Evolutionary conservation across 2,888 invertebrate species (phyloP), one percentile per base, ranked within the genome.

Genomic region (Tenthredo notha): DNA sequence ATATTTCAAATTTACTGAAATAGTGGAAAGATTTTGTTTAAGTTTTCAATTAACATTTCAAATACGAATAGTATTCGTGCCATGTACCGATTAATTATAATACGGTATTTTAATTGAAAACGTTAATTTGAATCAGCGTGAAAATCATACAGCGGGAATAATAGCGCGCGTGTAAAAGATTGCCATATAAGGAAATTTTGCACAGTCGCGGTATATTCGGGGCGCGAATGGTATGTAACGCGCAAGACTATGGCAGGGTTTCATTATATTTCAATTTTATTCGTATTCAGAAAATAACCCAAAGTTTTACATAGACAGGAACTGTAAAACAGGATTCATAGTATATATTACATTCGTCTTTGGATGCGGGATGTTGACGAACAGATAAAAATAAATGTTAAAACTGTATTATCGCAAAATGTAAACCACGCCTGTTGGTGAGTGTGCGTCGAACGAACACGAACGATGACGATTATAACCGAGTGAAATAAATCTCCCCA

Each of bases 361-460:
- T 70, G 67, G 67, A 6, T 29, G 21, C 83, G 67, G 67, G 29
- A 67, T 70, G 83, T 83, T 67, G 83, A 83, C 86, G 86, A 88
- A 47, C 37, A 74, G 50, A 61, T 61, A 80, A 77, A 74, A 85
- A 84, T 85, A 85, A 74, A 80, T 86, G 43, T 12, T 82, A 86
- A 85, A 84, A 87, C 86, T 84, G 43, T 75, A 78, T 82, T 88
- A 88, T 87, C 86, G 47, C 33, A 43, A 65, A 75, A 83, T 54
- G 72, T 82, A 85, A 89, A 87, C 87, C 86, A 89, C 87, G 87
- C 86, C 88, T 89, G 87, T 12, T 85, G 86, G 74, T 84, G 86
- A 87, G 86, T 2, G 78, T 86, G 78, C 78, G 67, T 87, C 85
- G 40, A 75, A 67, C 43, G 84, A 77, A 78, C 70, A 86, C 86